Evolutionary conservation across 2,888 invertebrate genomes (phyloP), one percentile per base, ranked within the genome.

Genomic region (Macrophya alboannulata): DNA sequence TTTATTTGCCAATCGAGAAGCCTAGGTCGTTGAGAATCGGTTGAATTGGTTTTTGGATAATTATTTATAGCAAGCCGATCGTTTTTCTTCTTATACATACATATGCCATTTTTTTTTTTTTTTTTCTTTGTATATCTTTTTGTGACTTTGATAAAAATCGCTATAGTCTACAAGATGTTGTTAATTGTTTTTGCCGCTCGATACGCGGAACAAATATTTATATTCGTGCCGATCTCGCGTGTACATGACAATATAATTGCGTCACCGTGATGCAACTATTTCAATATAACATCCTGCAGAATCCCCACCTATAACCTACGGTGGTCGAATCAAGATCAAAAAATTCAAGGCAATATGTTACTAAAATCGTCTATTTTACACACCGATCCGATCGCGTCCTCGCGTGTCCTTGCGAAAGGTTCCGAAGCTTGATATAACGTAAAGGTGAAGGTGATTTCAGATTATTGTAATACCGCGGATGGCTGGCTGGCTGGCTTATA

Each of bases 391-490:
- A 31, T 43, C 21, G 72, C 21, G 40, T 43, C 8, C 15, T 12
- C 43, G 40, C 15, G 43, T 48, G 83, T 83, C 82, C 85, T 85
- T 85, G 85, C 72, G 55, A 51, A 51, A 85, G 83, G 79, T 85
- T 82, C 59, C 82, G 43, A 71, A n/a, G 79, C 51, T 37, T 72
- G 43, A 55, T 59, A 77, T 9, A n/a, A 84, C 25, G 48, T 79
- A 85, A 85, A 85, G 85, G 85, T 85, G 85, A 85, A 85, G 85
- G 68, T 81, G 83, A 83, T 85, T 55, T 31, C 25, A 43, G 81
- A 82, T 77, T 82, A 68, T 72, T 40, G 59, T 82, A 37, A 68
- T 72, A 82, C 62, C 71, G 45, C 55, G 71, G 40, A 82, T 43
- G 59, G 43, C 72, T 31, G 31, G 43, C 72, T 31, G 31, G 31